Evolutionary conservation across 2,113 vertebrate species (phyloP).

Genomic region (Mormyrus iriodes): DNA sequence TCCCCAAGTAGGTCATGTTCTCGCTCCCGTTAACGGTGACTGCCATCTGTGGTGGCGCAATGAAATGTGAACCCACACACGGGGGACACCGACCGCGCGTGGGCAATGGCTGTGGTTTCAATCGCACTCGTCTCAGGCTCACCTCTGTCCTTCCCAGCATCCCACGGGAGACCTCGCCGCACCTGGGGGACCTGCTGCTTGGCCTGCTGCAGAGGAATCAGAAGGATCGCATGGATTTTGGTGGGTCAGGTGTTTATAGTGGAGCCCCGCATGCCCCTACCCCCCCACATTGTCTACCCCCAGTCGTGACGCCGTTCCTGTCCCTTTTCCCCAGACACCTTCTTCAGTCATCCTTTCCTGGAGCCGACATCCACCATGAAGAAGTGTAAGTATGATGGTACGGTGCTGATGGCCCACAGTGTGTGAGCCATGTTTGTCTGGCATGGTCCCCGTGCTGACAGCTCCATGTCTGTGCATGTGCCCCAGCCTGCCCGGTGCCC

Average conservation of each 20-base stretch:
- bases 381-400: conserved; percentile 74
- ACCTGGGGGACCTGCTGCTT: conserved; percentile 75
- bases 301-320: not conserved
- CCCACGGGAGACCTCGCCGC: conserved; percentile 86
- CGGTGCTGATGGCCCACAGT: not conserved
- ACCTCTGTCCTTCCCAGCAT: conserved; percentile 58
- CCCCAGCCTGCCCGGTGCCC: conserved; percentile 84
- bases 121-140: not conserved
- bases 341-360: conserved; percentile 90
- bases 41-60: not conserved
- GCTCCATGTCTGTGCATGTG: not conserved
- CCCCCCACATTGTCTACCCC: not conserved
- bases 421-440: not conserved
- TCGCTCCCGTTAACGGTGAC: not conserved
- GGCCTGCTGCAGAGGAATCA: conserved; percentile 92
- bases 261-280: not conserved
- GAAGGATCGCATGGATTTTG: conserved; percentile 93
- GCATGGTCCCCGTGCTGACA: not conserved
- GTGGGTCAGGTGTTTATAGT: conserved; percentile 55
- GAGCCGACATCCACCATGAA: conserved; percentile 79
- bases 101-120: not conserved
- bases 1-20: conserved; percentile 70
- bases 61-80: not conserved
- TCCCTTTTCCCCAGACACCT: conserved; percentile 67
- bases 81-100: not conserved